Evolutionary conservation across 2,797 vertebrate species (phyloP).

Genomic region (Cuculus canorus): DNA sequence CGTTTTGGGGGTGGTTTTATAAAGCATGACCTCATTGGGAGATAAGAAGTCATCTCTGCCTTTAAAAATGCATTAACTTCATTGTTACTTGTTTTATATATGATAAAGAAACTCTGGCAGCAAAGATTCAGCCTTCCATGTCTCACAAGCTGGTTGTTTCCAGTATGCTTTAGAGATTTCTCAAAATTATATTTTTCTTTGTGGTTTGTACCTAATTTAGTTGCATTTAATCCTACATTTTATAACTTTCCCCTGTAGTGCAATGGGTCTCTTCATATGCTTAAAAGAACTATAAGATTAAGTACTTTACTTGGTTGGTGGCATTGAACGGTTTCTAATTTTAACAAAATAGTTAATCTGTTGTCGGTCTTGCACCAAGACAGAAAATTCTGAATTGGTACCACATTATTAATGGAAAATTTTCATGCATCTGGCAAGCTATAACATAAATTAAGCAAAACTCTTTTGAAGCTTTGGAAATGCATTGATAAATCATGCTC

Average conservation of each 20-base stretch:
- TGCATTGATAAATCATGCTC: not conserved
- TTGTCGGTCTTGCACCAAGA: not conserved
- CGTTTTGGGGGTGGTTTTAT: not conserved
- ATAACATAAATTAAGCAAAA: not conserved
- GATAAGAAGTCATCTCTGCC: not conserved
- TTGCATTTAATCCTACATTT: slow-evolving; percentile 12
- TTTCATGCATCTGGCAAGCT: not conserved
- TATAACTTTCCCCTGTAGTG: not conserved
- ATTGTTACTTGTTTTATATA: not conserved
- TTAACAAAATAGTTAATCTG: slow-evolving; percentile 1
- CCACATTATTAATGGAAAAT: not conserved
- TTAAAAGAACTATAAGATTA: not conserved
- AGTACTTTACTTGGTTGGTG: not conserved
- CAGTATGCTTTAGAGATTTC: not conserved
- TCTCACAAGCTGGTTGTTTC: not conserved
- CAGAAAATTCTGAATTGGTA: not conserved
- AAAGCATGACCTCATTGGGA: not conserved
- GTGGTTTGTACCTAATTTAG: not conserved
- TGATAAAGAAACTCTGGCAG: not conserved
- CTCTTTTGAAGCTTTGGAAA: not conserved
- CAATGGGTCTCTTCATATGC: not conserved
- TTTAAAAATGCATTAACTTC: not conserved
- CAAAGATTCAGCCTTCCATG: not conserved
- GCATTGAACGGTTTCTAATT: not conserved
- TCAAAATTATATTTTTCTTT: not conserved